These are phyloP conservation scores for Arenaria interpres DNA, from an alignment of 2,113 vertebrate species.

Conservation along the genomic window DNA sequence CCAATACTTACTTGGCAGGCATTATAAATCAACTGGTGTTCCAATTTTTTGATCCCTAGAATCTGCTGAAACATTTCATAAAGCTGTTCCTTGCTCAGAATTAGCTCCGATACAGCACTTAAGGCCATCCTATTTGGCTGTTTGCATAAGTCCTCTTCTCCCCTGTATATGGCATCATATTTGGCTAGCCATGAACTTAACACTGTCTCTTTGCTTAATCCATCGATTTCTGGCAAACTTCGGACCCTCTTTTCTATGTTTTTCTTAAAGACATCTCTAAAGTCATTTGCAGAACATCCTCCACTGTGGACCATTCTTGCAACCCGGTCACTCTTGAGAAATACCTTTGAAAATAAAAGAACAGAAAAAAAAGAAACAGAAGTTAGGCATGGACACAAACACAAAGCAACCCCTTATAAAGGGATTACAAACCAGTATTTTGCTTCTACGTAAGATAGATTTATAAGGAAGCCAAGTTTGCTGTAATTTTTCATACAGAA, in stretches of 20 bases:
- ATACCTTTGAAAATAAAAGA: conserved; percentile 79
- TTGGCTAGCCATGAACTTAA: conserved; percentile 97
- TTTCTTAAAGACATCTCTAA: conserved; percentile 97
- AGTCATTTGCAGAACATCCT: conserved; percentile 93
- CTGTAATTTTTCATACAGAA: neutral
- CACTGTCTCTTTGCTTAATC: conserved; percentile 97
- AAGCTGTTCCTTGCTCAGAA: conserved; percentile 97
- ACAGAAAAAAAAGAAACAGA: neutral
- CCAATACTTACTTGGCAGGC: conserved; percentile 90
- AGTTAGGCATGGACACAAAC: neutral
- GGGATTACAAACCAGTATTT: neutral
- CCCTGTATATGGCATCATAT: conserved; percentile 92
- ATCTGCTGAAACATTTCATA: conserved; percentile 99
- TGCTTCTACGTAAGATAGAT: neutral
- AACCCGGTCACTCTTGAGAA: conserved; percentile 94
- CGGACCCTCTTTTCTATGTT: conserved; percentile 95
- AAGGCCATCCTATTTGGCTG: conserved; percentile 85
- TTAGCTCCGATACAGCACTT: conserved; percentile 91
- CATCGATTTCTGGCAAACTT: conserved; percentile 94
- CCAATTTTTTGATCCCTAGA: conserved; percentile 91
- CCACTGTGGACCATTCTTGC: conserved; percentile 95
- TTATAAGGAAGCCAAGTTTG: neutral
- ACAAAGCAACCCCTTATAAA: neutral
- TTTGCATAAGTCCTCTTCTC: conserved; percentile 89
- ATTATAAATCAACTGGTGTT: conserved; percentile 97